phyloP scores from a whole-genome alignment of 1,140 invertebrate species.

The Macrobrachium nipponense region DNA sequence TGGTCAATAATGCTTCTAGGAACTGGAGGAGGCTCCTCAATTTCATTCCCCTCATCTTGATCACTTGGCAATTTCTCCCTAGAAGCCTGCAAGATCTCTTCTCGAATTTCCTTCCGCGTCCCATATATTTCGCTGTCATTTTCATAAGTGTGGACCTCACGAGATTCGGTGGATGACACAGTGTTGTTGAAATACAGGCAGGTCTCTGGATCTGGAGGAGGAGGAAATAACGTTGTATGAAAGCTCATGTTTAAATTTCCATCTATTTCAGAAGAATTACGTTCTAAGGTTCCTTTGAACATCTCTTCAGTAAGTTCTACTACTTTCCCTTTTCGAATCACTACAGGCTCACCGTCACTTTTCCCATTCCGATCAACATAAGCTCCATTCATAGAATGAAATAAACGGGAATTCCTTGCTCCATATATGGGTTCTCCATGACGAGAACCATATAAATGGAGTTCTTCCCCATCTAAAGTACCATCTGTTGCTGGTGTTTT shows the following conservation, averaged over 20 bases:
- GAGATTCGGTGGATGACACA: conserved; percentile 48
- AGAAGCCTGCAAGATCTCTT: conserved; percentile 37
- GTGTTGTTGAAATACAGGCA: conserved; percentile 46
- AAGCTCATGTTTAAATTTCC: conserved; percentile 17
- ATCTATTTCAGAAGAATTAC: not conserved
- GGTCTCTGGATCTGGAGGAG: conserved; percentile 6
- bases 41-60: not conserved
- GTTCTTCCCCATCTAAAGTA: conserved; percentile 52
- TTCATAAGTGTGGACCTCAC: conserved; percentile 51
- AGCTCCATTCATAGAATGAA: conserved; percentile 63
- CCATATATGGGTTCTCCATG: conserved; percentile 65
- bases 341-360: conserved; percentile 40
- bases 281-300: conserved; percentile 57
- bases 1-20: no score
- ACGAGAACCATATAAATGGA: conserved; percentile 64
- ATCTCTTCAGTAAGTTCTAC: conserved; percentile 64
- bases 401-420: conserved; percentile 59
- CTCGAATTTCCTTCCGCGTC: conserved; percentile 36
- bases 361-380: conserved; percentile 51
- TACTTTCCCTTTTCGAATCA: conserved; percentile 61
- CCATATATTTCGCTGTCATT: conserved; percentile 58
- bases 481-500: conserved; percentile 31
- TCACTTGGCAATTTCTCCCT: conserved; percentile 1
- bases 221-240: conserved; percentile 38
- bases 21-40: not conserved